Evolutionary conservation across 2,797 vertebrate genomes (phyloP).

Genomic region (Peromyscus attwateri): DNA sequence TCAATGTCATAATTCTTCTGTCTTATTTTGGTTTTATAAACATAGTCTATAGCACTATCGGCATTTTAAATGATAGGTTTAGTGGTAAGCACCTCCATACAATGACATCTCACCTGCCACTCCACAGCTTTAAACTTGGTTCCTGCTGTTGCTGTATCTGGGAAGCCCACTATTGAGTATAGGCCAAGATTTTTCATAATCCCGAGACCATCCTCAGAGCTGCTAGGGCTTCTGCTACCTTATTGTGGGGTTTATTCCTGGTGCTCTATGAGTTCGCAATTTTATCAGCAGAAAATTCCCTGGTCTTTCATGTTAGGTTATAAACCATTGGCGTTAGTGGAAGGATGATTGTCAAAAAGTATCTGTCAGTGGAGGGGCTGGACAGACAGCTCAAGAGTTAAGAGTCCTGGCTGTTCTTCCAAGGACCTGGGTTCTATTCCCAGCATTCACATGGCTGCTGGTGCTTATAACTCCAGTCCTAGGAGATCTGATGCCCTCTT

Average conservation of each 20-base stretch:
- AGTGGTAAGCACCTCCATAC: neutral
- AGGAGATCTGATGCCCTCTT: neutral
- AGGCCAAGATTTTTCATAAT: conserved; percentile 24
- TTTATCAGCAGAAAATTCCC: neutral
- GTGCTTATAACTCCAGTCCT: neutral
- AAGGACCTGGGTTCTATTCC: neutral
- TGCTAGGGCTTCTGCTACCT: neutral
- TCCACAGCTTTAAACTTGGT: neutral
- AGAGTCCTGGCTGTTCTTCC: neutral
- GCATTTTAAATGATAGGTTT: neutral
- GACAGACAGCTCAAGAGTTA: neutral
- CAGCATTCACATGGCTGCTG: neutral
- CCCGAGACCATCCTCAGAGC: neutral
- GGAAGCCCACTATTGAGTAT: neutral
- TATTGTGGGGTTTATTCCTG: neutral
- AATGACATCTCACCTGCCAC: neutral
- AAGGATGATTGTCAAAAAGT: conserved; percentile 2
- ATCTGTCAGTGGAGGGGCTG: neutral
- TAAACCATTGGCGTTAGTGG: neutral
- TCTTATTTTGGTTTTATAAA: conserved; percentile 16
- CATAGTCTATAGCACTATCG: neutral
- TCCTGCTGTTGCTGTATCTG: neutral
- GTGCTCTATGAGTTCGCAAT: neutral
- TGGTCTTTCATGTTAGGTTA: neutral
- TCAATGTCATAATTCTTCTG: neutral